Conservation (phyloP, 2,888 invertebrate genomes). For the Drosophila seclusa region DNA sequence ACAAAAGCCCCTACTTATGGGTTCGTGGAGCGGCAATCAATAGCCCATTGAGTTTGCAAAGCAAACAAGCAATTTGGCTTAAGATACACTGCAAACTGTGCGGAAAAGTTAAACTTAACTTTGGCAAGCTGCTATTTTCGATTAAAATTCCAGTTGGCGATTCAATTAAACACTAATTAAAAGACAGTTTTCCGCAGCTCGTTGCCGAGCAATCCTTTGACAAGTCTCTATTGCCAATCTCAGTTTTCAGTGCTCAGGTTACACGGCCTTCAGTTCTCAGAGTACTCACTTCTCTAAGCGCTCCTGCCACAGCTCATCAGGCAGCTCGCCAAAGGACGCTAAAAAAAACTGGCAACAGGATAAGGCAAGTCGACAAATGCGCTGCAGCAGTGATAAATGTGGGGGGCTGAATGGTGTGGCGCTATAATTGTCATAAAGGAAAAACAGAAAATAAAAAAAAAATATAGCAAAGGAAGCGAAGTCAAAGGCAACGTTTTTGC, state of each 20-base stretch:
- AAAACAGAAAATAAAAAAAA: slow-evolving; percentile 8
- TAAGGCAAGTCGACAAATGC: slow-evolving; percentile 74
- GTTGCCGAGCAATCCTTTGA: slow-evolving; percentile 57
- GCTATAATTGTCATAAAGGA: slow-evolving; percentile 65
- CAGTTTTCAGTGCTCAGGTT: slow-evolving; percentile 3
- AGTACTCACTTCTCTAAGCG: slow-evolving; percentile 12
- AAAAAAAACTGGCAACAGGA: slow-evolving; percentile 52
- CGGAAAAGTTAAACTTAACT: slow-evolving; percentile 67
- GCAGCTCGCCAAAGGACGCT: slow-evolving; percentile 43
- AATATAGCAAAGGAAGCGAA: slow-evolving; percentile 14
- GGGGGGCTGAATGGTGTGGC: slow-evolving; percentile 37
- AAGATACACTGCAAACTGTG: slow-evolving; percentile 70
- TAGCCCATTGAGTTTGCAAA: slow-evolving; percentile 51
- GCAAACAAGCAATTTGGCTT: slow-evolving; percentile 71
- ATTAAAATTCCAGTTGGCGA: slow-evolving; percentile 79
- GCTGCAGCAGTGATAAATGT: slow-evolving; percentile 68
- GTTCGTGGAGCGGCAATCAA: slow-evolving; percentile 48
- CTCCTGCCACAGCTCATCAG: slow-evolving; percentile 37
- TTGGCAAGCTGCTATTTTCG: slow-evolving; percentile 67
- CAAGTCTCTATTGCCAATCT: slow-evolving; percentile 19
- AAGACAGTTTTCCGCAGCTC: slow-evolving; percentile 68
- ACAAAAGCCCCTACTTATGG: slow-evolving; percentile 16
- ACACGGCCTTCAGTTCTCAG: not conserved
- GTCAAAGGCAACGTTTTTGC: slow-evolving; percentile 53
- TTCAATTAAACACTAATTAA: slow-evolving; percentile 80